These are phyloP conservation scores for Penaeus indicus DNA, from an alignment of 1,140 invertebrate genomes.

Conservation along the genomic window DNA sequence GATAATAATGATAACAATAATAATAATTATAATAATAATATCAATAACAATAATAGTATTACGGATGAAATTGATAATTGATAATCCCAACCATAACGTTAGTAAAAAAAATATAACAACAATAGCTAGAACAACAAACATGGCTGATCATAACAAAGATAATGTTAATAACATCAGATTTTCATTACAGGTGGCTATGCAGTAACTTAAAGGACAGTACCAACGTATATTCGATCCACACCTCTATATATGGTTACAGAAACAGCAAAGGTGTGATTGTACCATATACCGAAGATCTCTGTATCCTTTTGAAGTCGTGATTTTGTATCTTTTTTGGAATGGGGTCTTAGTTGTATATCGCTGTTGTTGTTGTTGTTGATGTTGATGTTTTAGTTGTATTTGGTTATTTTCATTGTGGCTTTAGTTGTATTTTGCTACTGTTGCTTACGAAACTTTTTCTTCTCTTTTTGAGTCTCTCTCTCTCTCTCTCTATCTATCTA, in stretches of 20 bases:
- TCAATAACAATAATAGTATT: too few relatives aligned
- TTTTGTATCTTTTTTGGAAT: not conserved
- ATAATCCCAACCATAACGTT: too few relatives aligned
- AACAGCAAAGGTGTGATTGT: constrained; percentile 78
- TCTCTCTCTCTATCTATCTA: too few relatives aligned
- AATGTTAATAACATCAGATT: not conserved
- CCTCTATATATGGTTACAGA: constrained; percentile 87
- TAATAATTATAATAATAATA: too few relatives aligned
- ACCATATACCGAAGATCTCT: constrained; percentile 90
- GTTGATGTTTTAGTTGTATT: not conserved
- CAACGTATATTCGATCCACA: constrained; percentile 88
- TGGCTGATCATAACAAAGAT: too few relatives aligned
- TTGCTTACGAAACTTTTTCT: too few relatives aligned
- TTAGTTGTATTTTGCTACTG: not conserved
- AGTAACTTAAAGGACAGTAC: constrained; percentile 79
- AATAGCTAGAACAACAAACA: too few relatives aligned
- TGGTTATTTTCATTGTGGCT: not conserved
- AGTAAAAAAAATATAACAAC: too few relatives aligned
- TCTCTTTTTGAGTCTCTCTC: too few relatives aligned
- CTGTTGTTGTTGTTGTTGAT: not conserved
- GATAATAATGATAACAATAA: too few relatives aligned
- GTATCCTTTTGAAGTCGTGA: constrained; percentile 80
- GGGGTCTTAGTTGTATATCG: not conserved
- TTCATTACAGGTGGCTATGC: constrained; percentile 74
- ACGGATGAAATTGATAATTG: too few relatives aligned